Conservation (phyloP, 2,113 vertebrate genomes). For the Rhinoptilus africanus region DNA sequence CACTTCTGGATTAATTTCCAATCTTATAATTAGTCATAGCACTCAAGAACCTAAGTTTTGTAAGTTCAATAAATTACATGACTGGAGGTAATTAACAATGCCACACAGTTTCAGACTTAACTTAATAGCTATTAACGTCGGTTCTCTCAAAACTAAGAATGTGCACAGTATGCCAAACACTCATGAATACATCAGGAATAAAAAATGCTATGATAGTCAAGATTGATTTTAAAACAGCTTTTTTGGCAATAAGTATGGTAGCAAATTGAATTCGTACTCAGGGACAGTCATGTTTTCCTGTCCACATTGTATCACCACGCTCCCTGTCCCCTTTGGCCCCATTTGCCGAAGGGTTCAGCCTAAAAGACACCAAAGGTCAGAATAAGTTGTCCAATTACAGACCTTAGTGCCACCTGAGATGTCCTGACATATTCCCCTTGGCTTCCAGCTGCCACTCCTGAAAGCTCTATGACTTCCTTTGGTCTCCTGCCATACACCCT, state of each 20-base stretch:
- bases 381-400: not conserved
- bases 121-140: conserved; percentile 14
- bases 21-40: conserved; percentile 25
- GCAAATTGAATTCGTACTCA: not conserved
- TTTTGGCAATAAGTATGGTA: not conserved
- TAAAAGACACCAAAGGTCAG: not conserved
- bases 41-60: conserved; percentile 34
- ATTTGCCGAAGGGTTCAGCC: not conserved
- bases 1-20: conserved; percentile 45
- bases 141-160: conserved; percentile 16
- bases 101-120: not conserved
- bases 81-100: conserved; percentile 33
- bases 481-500: not conserved
- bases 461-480: not conserved
- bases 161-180: not conserved
- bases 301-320: not conserved
- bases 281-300: not conserved
- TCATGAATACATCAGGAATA: not conserved
- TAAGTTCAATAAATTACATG: conserved; percentile 39
- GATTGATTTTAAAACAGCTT: not conserved
- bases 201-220: not conserved
- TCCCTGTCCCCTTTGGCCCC: not conserved
- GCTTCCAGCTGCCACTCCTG: not conserved
- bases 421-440: no score
- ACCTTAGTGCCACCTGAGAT: not conserved